Conservation (phyloP, 1,140 invertebrate species). For the Neodiprion virginianus region DNA sequence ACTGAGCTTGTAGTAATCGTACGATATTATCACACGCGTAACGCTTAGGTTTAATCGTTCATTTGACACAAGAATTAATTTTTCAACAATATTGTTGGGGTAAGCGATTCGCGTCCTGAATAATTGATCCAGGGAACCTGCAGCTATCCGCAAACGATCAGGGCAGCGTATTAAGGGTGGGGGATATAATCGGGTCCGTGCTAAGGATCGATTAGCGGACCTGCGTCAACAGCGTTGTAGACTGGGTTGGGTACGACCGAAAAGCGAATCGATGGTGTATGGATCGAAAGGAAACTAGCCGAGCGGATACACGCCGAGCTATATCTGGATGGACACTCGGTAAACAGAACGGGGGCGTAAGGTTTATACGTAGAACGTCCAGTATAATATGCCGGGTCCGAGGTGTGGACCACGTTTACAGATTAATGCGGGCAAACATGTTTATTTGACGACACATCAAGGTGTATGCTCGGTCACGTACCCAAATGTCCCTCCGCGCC, state of each 20-base stretch:
- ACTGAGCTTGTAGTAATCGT: too few species aligned
- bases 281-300: background rate
- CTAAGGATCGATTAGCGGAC: too few species aligned
- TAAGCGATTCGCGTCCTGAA: too few species aligned
- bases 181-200: too few species aligned
- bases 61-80: too few species aligned
- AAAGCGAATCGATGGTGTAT: background rate
- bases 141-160: too few species aligned
- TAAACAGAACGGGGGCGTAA: background rate
- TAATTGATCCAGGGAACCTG: too few species aligned
- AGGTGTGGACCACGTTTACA: background rate
- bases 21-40: too few species aligned
- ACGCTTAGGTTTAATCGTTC: too few species aligned
- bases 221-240: too few species aligned
- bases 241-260: background rate
- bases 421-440: background rate
- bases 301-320: background rate
- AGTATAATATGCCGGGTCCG: background rate
- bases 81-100: too few species aligned
- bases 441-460: background rate
- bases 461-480: background rate
- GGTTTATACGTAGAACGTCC: background rate
- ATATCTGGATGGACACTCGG: background rate
- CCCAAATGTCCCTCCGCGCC: background rate
- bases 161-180: too few species aligned